Base-by-base conservation (phyloP, 2,797 vertebrate genomes). In the Takifugu rubripes region DNA sequence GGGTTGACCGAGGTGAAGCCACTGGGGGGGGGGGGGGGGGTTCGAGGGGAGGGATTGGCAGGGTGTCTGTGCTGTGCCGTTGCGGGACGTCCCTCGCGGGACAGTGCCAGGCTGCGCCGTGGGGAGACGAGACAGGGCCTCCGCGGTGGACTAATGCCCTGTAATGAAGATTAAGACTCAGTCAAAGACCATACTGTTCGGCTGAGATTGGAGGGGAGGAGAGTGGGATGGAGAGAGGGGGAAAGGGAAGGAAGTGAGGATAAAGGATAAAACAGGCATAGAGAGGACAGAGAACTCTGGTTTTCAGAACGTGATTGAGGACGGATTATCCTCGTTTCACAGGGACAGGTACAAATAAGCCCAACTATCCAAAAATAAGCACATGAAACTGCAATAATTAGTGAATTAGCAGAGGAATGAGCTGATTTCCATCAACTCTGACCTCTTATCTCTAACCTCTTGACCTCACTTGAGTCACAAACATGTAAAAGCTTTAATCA, bases 111-210 rank as follows among this genome's bases (percentile, higher is more conserved):
- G 92, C 91, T 80, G 89, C 87, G 89, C 91, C 80, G 79, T 73
- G 82, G 83, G 87, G 87, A 90, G 89, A 87, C 80, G 85, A 88
- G 86, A 88, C 87, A 84, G 82, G 86, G 90, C 74, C 89, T 91
- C 84, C 63, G 88, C 66, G 84, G 92, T 87, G 89, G 92, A 93
- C 91, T 93, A 94, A 94, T 93, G 91, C 95, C 91, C 92, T 92
- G 94, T 96, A 96, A 97, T 96, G 92, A 95, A 97, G 96, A 98
- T 98, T 97, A 97, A 97, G 92, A 93, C 93, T 92, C 91, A 83
- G 84, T 96, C 94, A 94, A 92, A 93, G 92, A 85, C 90, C 88
- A 86, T 84, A 87, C 89, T 86, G 87, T 90, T 91, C 74, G 50
- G 68, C 69, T 2, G 57, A 77, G 76, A 66, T 68, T 36, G 77